These are phyloP conservation scores for Brachionus plicatilis DNA, from an alignment of 1,140 invertebrate genomes.

Conservation along the genomic window DNA sequence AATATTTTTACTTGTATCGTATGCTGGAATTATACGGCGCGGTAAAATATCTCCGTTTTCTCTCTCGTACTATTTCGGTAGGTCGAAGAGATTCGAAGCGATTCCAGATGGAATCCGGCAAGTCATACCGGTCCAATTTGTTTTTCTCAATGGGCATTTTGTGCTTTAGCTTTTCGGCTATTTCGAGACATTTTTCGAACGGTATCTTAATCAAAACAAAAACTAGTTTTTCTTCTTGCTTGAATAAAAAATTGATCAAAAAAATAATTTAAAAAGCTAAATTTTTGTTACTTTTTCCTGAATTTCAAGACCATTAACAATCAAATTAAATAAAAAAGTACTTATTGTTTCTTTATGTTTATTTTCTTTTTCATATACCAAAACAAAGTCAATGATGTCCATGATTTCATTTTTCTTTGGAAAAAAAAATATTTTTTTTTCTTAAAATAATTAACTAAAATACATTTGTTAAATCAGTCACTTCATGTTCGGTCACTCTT, in stretches of 20 bases:
- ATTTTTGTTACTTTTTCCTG: background rate
- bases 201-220: conserved; percentile 26
- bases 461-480: background rate
- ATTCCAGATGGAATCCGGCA: conserved; percentile 7
- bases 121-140: background rate
- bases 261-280: background rate
- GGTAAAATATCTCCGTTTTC: conserved; percentile 21
- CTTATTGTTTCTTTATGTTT: background rate
- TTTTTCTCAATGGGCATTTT: conserved; percentile 38
- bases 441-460: background rate
- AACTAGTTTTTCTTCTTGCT: background rate
- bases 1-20: conserved; percentile 9
- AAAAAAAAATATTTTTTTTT: background rate
- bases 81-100: conserved; percentile 17
- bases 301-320: conserved; percentile 10
- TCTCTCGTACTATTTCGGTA: background rate
- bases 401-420: background rate
- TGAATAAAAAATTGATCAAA: background rate
- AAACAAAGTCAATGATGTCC: conserved; percentile 23
- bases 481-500: background rate
- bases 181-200: conserved; percentile 18
- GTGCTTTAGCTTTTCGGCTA: conserved; percentile 34
- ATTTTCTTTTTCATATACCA: conserved; percentile 30
- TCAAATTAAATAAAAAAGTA: background rate
- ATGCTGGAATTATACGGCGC: conserved; percentile 23